Base-by-base conservation (phyloP, 2,888 invertebrate genomes). In the Oscheius sp. region DNA sequence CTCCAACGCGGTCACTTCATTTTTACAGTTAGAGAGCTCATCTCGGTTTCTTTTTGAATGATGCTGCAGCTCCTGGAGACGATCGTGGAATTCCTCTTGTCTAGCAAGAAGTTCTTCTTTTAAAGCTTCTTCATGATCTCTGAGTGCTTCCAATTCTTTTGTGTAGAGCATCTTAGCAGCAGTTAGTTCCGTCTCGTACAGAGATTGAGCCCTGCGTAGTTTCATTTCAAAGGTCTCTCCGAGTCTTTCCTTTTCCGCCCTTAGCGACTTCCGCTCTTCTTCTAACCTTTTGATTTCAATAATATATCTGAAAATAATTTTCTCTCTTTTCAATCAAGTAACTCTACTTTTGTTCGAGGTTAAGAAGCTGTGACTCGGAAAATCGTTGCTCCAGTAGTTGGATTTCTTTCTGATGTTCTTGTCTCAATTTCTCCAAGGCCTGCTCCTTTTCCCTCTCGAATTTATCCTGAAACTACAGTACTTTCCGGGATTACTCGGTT, bases 351-450 rank as follows among this genome's bases (percentile, higher is more conserved):
- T 88, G 88, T 61, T 88, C 88, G n/a, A 88, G 75, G 73, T 88
- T 86, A n/a, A 88, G 76, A 53, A 88, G 71, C 61, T 88, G 87
- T 16, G 87, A 83, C 56, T 87, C 86, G 0, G 87, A 84, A 53
- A 87, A 86, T 18, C 87, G 73, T 64, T 85, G 84, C 69, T 89
- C 88, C 27, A 88, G 64, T 7, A 85, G 69, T 72, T 87, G 84
- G 61, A 88, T 89, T 59, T 88, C 88, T 56, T 88, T 88, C 75
- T 88, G 88, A 73, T 88, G 88, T 49, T 88, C 88, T 69, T 88
- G 81, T 1, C 86, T 73, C 68, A 88, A 69, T 66, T 87, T 88
- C 69, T 88, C 88, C 56, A 88, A 70, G 0, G 88, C 85, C 64
- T 84, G 83, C 70, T 88, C 88, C 69, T 89, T 89, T 59, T 88